A percentile compares a stretch with the other conserved stretches of the same genome.
These are phyloP conservation scores for Sebastolobus altivelis DNA, from an alignment of 2,797 vertebrate species.

Conservation along the genomic window DNA sequence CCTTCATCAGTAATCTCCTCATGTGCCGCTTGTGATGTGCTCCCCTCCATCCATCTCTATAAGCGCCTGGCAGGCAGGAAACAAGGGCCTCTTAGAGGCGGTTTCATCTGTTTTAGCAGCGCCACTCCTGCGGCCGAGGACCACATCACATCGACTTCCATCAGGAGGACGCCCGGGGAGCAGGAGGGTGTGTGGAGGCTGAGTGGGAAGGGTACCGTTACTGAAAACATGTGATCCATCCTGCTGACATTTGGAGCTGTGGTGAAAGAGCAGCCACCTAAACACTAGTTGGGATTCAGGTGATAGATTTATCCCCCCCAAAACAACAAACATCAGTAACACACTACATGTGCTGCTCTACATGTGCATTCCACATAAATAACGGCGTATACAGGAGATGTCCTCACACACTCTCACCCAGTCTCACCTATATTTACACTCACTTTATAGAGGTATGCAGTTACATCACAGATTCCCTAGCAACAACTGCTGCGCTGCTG, in stretches of 20 bases:
- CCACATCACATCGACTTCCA: slow-evolving; percentile 54
- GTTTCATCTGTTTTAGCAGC: slow-evolving; percentile 64
- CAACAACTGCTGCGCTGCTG: slow-evolving; percentile 41
- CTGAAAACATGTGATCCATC: slow-evolving; percentile 53
- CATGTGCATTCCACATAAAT: slow-evolving; percentile 6
- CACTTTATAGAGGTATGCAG: slow-evolving; percentile 30
- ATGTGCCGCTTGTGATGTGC: slow-evolving; percentile 43
- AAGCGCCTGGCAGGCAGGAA: slow-evolving; percentile 60
- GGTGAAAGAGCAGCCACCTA: slow-evolving; percentile 51
- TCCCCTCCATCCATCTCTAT: slow-evolving; percentile 57
- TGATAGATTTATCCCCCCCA: background rate
- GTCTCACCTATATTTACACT: slow-evolving; percentile 53
- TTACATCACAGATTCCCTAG: slow-evolving; percentile 58
- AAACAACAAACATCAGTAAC: slow-evolving; percentile 5
- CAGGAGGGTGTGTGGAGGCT: background rate
- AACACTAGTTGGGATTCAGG: slow-evolving; percentile 29
- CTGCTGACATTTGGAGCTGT: slow-evolving; percentile 56
- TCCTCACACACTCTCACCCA: background rate
- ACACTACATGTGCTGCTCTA: slow-evolving; percentile 19
- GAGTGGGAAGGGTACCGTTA: slow-evolving; percentile 22
- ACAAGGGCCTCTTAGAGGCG: slow-evolving; percentile 53
- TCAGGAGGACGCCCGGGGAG: slow-evolving; percentile 44
- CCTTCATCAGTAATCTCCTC: slow-evolving; percentile 71
- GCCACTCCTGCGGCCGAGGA: slow-evolving; percentile 43
- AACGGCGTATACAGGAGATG: slow-evolving; percentile 8